These are phyloP conservation scores for Allacma fusca DNA, from an alignment of 2,888 invertebrate species.

Conservation along the genomic window DNA sequence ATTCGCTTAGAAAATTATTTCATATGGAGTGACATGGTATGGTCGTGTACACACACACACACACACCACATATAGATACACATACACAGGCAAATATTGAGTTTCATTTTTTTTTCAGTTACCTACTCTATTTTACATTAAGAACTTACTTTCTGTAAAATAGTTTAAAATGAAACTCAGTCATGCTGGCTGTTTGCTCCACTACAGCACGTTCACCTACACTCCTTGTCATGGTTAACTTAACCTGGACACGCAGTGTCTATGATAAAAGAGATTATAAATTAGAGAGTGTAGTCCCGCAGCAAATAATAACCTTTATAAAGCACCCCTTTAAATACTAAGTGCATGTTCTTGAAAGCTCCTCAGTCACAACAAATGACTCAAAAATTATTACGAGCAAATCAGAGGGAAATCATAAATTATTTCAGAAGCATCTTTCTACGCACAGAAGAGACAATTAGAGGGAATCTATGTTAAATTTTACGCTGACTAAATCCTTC, in stretches of 20 bases:
- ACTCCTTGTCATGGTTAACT: conserved; percentile 29
- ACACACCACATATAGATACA: no score
- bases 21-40: no score
- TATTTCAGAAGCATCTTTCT: background rate
- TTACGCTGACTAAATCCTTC: conserved; percentile 1
- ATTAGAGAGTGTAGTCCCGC: conserved; percentile 8
- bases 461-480: conserved; percentile 19
- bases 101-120: no score
- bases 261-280: conserved; percentile 17
- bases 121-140: no score
- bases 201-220: background rate
- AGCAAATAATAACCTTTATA: conserved; percentile 16
- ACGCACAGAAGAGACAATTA: conserved; percentile 6
- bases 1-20: no score
- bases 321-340: background rate
- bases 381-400: no score
- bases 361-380: background rate
- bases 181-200: background rate
- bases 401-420: background rate
- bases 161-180: background rate
- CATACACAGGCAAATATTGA: no score
- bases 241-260: conserved; percentile 26
- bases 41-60: no score
- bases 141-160: background rate
- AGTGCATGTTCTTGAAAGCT: conserved; percentile 9